phyloP scores from a whole-genome alignment of 1,140 invertebrate genomes.

The Catajapyx aquilonaris region DNA sequence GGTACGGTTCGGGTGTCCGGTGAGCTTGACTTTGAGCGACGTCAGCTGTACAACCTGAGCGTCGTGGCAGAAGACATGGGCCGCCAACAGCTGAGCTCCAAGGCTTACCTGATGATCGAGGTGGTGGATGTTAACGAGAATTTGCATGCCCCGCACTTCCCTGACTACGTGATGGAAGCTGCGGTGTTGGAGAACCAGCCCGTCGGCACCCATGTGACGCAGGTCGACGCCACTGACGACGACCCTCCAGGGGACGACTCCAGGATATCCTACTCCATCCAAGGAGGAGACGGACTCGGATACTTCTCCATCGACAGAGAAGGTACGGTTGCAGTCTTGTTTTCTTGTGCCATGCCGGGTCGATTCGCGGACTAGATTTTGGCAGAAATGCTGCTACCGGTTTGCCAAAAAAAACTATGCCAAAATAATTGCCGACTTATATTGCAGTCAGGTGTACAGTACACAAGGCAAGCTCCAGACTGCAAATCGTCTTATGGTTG shows the following conservation, averaged over 20 bases:
- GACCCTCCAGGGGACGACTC: slow-evolving; percentile 57
- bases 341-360: no score
- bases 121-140: slow-evolving; percentile 89
- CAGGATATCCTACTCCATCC: slow-evolving; percentile 63
- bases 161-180: slow-evolving; percentile 50
- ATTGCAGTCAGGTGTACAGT: no score
- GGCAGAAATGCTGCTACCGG: no score
- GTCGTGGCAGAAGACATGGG: slow-evolving; percentile 63
- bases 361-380: no score
- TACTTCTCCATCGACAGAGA: slow-evolving; percentile 74
- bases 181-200: slow-evolving; percentile 52
- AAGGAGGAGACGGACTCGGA: slow-evolving; percentile 72
- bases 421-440: no score
- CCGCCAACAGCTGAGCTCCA: slow-evolving; percentile 37
- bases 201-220: slow-evolving; percentile 47
- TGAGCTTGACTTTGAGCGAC: slow-evolving; percentile 63
- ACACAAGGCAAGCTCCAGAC: no score
- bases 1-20: slow-evolving; percentile 59
- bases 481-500: no score
- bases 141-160: slow-evolving; percentile 57
- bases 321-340: slow-evolving; percentile 41
- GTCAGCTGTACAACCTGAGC: slow-evolving; percentile 68
- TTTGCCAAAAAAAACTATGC: no score
- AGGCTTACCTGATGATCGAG: slow-evolving; percentile 55
- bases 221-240: slow-evolving; percentile 51